Percentiles rank a stretch among this genome's conserved stretches.
Conservation (phyloP, 2,888 invertebrate genomes). For the Drosophila setosimentum region DNA sequence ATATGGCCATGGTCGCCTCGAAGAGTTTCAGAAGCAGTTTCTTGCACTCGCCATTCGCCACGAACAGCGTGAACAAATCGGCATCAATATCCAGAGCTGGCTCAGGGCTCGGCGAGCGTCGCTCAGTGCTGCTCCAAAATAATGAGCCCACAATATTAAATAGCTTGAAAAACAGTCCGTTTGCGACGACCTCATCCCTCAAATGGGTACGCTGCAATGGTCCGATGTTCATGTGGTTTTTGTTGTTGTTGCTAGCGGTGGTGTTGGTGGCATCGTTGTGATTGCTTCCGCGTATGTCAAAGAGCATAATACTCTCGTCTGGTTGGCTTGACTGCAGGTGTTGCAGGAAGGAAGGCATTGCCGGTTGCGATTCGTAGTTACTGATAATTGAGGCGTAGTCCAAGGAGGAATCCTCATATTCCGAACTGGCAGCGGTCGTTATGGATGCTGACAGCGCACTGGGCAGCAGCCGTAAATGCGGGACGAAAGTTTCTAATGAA, state of each 20-base stretch:
- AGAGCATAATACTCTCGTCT: conserved; percentile 79
- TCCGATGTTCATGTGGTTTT: conserved; percentile 6
- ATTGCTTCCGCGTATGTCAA: conserved; percentile 78
- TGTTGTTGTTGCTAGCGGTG: conserved; percentile 4
- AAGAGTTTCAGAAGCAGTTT: conserved; percentile 83
- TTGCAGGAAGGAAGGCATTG: conserved; percentile 66
- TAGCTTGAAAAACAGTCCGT: conserved; percentile 73
- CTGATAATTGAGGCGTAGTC: conserved; percentile 61
- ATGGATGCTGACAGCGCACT: conserved; percentile 62
- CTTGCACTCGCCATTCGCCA: conserved; percentile 81
- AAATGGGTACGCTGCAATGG: conserved; percentile 6
- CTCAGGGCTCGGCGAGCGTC: conserved; percentile 18
- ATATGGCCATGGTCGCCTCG: conserved; percentile 83
- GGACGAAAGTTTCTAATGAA: conserved; percentile 76
- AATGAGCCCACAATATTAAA: conserved; percentile 81
- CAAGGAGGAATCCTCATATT: conserved; percentile 51
- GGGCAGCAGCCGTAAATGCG: conserved; percentile 58
- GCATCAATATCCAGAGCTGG: conserved; percentile 50
- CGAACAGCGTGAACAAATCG: conserved; percentile 73
- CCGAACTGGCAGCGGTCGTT: conserved; percentile 47
- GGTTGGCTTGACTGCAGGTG: conserved; percentile 59
- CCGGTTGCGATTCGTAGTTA: conserved; percentile 50
- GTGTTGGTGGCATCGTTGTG: conserved; percentile 4
- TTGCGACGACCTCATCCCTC: conserved; percentile 40
- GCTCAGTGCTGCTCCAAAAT: conserved; percentile 58